A percentile compares a stretch with the other conserved stretches of the same genome.
Conservation (phyloP, 1,140 invertebrate species). For the Euwallacea fornicatus region DNA sequence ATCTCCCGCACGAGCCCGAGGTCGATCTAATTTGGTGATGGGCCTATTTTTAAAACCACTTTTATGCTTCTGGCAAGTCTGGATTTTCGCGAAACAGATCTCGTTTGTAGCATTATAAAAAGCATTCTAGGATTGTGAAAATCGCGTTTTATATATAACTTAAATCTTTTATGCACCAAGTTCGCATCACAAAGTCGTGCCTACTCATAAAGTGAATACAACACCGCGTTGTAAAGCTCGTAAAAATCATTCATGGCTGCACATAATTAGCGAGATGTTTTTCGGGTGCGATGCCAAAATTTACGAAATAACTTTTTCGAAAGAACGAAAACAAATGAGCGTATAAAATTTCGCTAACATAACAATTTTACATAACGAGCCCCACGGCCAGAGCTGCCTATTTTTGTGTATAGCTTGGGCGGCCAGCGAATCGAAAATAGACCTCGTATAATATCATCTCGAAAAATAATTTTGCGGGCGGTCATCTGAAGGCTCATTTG, state of each 20-base stretch:
- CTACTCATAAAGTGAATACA: background rate
- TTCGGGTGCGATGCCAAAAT: constrained; percentile 24
- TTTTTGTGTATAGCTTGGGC: constrained; percentile 22
- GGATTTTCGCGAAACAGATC: constrained; percentile 16
- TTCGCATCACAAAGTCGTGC: no score
- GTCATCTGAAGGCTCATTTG: no score
- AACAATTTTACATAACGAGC: constrained; percentile 34
- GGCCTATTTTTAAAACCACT: constrained; percentile 17
- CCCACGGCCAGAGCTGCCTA: constrained; percentile 14
- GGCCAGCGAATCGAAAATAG: constrained; percentile 31
- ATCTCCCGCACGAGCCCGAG: background rate
- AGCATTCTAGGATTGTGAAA: no score
- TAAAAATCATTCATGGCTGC: background rate
- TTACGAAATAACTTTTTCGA: constrained; percentile 5
- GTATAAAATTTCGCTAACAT: constrained; percentile 39
- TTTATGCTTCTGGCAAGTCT: constrained; percentile 12
- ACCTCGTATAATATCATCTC: constrained; percentile 25
- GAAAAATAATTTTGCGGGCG: constrained; percentile 14
- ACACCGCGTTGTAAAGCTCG: no score
- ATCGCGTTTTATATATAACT: no score
- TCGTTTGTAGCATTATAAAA: no score
- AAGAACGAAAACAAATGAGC: constrained; percentile 26
- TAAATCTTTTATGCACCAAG: no score
- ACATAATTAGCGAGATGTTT: constrained; percentile 15
- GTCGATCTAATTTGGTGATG: constrained; percentile 16